A percentile compares a stretch with the other conserved stretches of the same genome.
Evolutionary conservation across 2,113 vertebrate genomes (phyloP).

Genomic region (Nansenia antarctica): DNA sequence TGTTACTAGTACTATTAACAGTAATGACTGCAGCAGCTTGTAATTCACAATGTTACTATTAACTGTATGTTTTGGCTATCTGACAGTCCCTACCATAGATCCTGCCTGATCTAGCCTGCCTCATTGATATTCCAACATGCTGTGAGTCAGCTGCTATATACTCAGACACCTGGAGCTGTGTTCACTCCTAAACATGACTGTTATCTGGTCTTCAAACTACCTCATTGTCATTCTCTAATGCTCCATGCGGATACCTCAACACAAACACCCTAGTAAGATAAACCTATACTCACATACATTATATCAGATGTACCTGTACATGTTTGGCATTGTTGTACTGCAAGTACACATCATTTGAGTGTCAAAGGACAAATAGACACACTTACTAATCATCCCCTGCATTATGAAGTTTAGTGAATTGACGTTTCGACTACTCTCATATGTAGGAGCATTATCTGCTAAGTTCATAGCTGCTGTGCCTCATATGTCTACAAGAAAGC

Average conservation of each 20-base stretch:
- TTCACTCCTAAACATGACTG: conserved; percentile 5
- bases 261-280: neutral
- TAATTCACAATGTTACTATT: neutral
- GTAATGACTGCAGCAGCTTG: neutral
- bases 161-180: conserved; percentile 6
- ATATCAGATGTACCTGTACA: neutral
- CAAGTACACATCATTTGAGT: too few relatives aligned
- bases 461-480: neutral
- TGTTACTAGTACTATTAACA: too few relatives aligned
- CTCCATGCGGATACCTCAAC: neutral
- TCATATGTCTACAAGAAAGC: neutral
- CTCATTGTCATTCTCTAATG: neutral
- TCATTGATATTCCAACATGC: conserved; percentile 29
- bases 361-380: too few relatives aligned
- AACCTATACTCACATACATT: neutral
- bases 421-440: neutral
- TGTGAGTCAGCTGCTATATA: conserved; percentile 6
- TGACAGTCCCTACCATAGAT: conserved; percentile 5
- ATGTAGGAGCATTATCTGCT: neutral
- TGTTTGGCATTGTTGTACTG: neutral
- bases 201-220: neutral
- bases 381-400: too few relatives aligned
- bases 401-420: too few relatives aligned
- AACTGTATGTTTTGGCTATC: neutral
- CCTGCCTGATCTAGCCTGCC: conserved; percentile 8